phyloP scores from a whole-genome alignment of 2,797 vertebrate genomes.

The Alauda arvensis region DNA sequence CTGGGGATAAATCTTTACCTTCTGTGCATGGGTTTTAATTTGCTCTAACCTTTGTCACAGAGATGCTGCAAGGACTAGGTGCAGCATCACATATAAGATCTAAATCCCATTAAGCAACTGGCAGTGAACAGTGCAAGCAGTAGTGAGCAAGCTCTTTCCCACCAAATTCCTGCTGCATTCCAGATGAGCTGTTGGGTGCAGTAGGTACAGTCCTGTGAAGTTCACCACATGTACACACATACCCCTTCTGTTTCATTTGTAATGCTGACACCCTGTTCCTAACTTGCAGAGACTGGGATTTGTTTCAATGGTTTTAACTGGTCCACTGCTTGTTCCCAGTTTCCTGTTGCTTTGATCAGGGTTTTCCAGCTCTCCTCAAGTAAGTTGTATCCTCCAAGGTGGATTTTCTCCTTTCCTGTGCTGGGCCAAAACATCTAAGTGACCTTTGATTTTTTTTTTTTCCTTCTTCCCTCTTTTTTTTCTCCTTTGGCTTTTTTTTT shows the following conservation, averaged over 20 bases:
- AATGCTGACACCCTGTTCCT: neutral
- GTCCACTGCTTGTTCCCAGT: constrained; percentile 6
- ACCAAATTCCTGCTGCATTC: neutral
- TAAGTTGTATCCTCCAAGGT: constrained; percentile 57
- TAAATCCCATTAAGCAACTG: neutral
- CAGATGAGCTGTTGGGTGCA: neutral
- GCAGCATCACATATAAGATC: neutral
- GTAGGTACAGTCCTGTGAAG: neutral
- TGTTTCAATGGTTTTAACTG: constrained; percentile 10
- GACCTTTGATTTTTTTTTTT: constrained; percentile 56
- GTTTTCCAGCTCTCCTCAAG: constrained; percentile 25
- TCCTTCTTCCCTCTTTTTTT: neutral
- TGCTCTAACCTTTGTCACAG: neutral
- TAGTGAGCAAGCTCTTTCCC: neutral
- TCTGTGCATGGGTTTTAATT: neutral
- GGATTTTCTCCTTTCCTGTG: constrained; percentile 69
- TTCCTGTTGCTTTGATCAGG: constrained; percentile 27
- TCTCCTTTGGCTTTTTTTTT: neutral
- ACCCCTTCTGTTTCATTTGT: neutral
- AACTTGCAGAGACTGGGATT: neutral
- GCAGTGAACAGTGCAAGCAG: neutral
- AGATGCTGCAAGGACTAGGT: neutral
- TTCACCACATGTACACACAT: neutral
- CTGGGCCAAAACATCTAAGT: constrained; percentile 62
- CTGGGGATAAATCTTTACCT: neutral